Evolutionary conservation across 1,140 invertebrate species (phyloP).

Genomic region (Drosophila neocordata): DNA sequence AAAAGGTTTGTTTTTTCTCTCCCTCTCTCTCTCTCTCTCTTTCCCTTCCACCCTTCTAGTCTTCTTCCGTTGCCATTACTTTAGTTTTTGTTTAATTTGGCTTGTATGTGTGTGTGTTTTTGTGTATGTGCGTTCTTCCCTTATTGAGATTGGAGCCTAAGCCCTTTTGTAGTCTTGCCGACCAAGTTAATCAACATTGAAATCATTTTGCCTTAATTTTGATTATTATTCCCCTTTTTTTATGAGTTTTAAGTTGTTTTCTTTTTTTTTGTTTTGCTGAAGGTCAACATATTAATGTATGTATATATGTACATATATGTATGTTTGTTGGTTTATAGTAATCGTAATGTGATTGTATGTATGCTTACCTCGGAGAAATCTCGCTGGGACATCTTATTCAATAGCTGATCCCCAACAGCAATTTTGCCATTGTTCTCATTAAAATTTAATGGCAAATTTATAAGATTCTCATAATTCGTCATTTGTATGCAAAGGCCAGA

Average conservation of each 20-base stretch:
- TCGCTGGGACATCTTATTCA: conserved; percentile 80
- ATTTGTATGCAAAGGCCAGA: conserved; percentile 69
- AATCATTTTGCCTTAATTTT: conserved; percentile 78
- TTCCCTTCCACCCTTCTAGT: conserved; percentile 18
- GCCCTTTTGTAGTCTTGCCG: conserved; percentile 73
- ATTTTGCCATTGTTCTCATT: conserved; percentile 76
- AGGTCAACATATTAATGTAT: conserved; percentile 17
- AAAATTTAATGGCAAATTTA: conserved; percentile 81
- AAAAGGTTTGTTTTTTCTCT: conserved; percentile 45
- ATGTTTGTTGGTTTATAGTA: conserved; percentile 20
- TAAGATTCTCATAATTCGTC: conserved; percentile 82
- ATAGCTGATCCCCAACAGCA: conserved; percentile 62
- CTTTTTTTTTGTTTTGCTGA: conserved; percentile 10
- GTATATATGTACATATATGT: conserved; percentile 1
- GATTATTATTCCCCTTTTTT: conserved; percentile 56
- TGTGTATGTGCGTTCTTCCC: conserved; percentile 26
- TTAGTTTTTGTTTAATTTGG: conserved; percentile 73
- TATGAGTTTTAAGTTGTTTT: conserved; percentile 10
- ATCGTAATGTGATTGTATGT: conserved; percentile 38
- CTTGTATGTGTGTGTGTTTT: conserved; percentile 38
- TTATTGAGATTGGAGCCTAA: conserved; percentile 47
- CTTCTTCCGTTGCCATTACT: conserved; percentile 41
- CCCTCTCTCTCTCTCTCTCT: conserved; percentile 17
- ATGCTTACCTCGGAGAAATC: conserved; percentile 80
- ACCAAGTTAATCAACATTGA: conserved; percentile 74